Evolutionary conservation across 2,113 vertebrate species (phyloP).

Genomic region (Oreochromis spilurus): DNA sequence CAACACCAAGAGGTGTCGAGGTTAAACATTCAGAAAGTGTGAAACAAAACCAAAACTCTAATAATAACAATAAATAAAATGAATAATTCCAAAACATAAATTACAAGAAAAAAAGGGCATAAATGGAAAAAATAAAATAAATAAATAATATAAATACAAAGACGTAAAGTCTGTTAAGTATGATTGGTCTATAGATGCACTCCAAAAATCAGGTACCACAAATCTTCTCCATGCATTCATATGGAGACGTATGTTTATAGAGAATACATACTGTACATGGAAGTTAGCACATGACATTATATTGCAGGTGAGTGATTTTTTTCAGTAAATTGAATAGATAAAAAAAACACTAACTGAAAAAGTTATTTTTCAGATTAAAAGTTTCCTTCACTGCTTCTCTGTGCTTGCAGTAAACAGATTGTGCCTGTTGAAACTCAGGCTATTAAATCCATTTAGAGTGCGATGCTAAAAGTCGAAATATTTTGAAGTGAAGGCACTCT

Average conservation of each 20-base stretch:
- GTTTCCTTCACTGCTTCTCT: background rate
- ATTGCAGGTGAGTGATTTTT: background rate
- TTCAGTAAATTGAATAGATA: background rate
- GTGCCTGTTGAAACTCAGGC: background rate
- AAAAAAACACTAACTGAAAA: background rate
- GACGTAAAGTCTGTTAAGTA: background rate
- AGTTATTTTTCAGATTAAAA: background rate
- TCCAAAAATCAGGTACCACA: accelerated
- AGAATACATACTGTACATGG: background rate
- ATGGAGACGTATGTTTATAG: accelerated
- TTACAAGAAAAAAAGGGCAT: no score
- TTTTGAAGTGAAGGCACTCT: background rate
- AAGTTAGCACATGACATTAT: background rate
- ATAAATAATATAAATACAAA: no score
- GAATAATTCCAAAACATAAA: no score
- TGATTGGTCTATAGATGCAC: background rate
- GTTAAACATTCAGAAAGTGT: background rate
- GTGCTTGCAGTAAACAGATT: background rate
- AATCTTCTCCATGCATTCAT: background rate
- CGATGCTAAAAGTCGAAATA: background rate
- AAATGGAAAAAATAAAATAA: no score
- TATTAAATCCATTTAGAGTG: background rate
- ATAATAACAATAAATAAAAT: background rate
- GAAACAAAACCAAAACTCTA: background rate
- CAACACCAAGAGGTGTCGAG: no score